These are phyloP conservation scores for Eretmocerus hayati DNA, from an alignment of 2,888 invertebrate species.

Conservation along the genomic window DNA sequence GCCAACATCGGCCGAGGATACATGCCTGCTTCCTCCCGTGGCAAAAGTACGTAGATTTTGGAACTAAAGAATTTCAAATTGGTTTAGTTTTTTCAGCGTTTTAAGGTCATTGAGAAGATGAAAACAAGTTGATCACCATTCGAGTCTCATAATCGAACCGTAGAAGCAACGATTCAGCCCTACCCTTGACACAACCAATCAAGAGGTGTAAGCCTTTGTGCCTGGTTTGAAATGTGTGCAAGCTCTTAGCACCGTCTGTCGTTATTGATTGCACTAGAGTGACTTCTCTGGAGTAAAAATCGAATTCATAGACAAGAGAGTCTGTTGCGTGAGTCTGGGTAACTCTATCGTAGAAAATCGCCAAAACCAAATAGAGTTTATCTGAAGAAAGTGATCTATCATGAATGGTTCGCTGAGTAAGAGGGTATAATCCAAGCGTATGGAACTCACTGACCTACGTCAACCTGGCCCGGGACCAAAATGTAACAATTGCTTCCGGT, in stretches of 20 bases:
- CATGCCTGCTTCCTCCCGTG: conserved; percentile 30
- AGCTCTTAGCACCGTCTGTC: conserved; percentile 30
- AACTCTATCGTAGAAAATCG: conserved; percentile 31
- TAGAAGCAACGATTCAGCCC: conserved; percentile 28
- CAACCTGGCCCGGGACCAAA: too few species aligned
- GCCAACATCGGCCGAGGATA: conserved; percentile 26
- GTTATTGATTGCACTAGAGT: conserved; percentile 26
- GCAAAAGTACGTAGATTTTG: conserved; percentile 27
- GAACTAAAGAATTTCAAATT: conserved; percentile 26
- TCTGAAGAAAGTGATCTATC: conserved; percentile 22
- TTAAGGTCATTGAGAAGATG: too few species aligned
- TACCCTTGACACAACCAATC: conserved; percentile 29
- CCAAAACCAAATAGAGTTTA: conserved; percentile 30
- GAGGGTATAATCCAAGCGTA: background rate
- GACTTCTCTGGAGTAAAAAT: conserved; percentile 21
- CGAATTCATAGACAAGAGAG: conserved; percentile 31
- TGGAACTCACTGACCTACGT: too few species aligned
- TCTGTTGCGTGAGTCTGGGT: conserved; percentile 26
- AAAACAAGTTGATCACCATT: too few species aligned
- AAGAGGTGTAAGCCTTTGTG: conserved; percentile 24
- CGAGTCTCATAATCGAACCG: conserved; percentile 23
- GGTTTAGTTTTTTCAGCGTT: background rate
- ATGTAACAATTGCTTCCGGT: too few species aligned
- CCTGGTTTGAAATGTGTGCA: conserved; percentile 29
- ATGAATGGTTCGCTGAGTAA: background rate